phyloP scores from a whole-genome alignment of 1,140 invertebrate genomes.

The Acromyrmex charruanus region DNA sequence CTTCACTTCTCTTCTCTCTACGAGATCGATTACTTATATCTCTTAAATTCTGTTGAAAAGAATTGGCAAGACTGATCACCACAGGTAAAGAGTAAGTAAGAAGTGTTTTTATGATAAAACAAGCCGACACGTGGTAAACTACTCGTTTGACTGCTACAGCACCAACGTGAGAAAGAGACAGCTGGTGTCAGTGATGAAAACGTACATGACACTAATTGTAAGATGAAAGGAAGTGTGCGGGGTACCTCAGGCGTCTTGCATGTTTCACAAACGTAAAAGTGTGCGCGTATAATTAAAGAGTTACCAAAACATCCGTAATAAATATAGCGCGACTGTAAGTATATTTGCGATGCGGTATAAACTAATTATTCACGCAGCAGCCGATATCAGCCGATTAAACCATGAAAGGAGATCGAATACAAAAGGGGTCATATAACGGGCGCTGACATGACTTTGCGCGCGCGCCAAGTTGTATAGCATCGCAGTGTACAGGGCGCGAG shows the following conservation, averaged over 20 bases:
- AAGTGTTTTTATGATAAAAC: constrained; percentile 67
- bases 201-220: background rate
- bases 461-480: constrained; percentile 7
- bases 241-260: background rate
- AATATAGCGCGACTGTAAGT: constrained; percentile 20
- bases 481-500: constrained; percentile 66
- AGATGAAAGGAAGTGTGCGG: constrained; percentile 1
- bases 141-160: constrained; percentile 19
- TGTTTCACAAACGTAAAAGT: background rate
- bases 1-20: background rate
- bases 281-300: constrained; percentile 1
- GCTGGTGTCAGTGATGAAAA: constrained; percentile 29
- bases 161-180: constrained; percentile 49
- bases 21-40: background rate
- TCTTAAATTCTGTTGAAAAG: constrained; percentile 12
- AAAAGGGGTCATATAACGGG: constrained; percentile 17
- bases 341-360: constrained; percentile 33
- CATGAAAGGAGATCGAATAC: background rate
- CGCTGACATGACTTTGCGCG: background rate
- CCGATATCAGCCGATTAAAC: constrained; percentile 7
- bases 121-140: constrained; percentile 35
- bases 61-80: background rate
- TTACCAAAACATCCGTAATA: background rate
- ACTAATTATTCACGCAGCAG: background rate
- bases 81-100: background rate